Percentiles rank a stretch among this genome's conserved stretches.
Evolutionary conservation across 1,140 invertebrate species (phyloP).

Genomic region (Leptinotarsa defecta): DNA sequence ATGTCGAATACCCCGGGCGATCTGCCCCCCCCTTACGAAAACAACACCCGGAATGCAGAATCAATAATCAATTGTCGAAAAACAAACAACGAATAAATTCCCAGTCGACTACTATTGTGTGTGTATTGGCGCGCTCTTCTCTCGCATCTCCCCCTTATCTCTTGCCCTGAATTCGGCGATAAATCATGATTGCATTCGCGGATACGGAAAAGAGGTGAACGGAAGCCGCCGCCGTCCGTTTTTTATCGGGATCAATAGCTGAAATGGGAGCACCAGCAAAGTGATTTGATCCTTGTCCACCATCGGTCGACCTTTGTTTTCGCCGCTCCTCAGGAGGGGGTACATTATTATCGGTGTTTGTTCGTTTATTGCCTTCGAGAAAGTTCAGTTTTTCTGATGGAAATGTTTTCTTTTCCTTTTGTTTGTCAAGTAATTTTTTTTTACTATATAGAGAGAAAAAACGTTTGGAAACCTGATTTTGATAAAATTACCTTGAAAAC

Average conservation of each 20-base stretch:
- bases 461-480: no score
- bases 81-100: slow-evolving; percentile 32
- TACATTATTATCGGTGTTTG: no score
- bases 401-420: no score
- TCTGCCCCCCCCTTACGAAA: slow-evolving; percentile 1
- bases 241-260: neutral
- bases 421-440: no score
- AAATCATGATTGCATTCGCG: slow-evolving; percentile 32
- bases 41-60: slow-evolving; percentile 20
- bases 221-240: neutral
- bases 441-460: no score
- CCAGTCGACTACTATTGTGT: slow-evolving; percentile 11
- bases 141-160: slow-evolving; percentile 24
- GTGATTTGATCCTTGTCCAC: neutral
- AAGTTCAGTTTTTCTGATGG: no score
- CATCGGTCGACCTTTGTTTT: neutral
- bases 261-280: neutral
- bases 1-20: neutral
- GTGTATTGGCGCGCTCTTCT: neutral
- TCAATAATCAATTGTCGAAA: slow-evolving; percentile 27
- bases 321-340: no score
- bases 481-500: no score
- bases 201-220: slow-evolving; percentile 7
- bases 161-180: slow-evolving; percentile 34
- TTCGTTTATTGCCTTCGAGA: no score